These are phyloP conservation scores for Epicauta chinensis DNA, from an alignment of 1,140 invertebrate species.

Conservation along the genomic window DNA sequence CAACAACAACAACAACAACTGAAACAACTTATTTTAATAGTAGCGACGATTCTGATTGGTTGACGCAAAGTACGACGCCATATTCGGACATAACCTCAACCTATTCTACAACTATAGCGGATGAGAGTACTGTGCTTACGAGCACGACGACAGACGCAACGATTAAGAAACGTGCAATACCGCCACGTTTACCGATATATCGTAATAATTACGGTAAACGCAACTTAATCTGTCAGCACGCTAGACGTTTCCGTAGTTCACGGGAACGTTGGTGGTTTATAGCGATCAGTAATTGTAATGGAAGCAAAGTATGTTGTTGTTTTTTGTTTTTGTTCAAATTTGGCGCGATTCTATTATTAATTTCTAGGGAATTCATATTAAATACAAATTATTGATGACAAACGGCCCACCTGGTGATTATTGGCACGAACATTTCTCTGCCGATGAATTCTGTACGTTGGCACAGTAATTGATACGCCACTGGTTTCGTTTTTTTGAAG, in stretches of 20 bases:
- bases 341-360: neutral
- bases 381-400: slow-evolving; percentile 70
- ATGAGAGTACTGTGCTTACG: neutral
- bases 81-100: neutral
- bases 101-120: neutral
- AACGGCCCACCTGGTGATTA: slow-evolving; percentile 70
- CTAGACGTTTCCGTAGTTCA: slow-evolving; percentile 56
- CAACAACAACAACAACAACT: slow-evolving; percentile 19
- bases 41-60: neutral
- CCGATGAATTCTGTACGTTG: slow-evolving; percentile 86
- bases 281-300: slow-evolving; percentile 64
- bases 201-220: slow-evolving; percentile 1
- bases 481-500: no score
- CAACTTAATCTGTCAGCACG: slow-evolving; percentile 48
- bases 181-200: neutral
- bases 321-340: neutral
- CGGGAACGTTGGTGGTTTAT: slow-evolving; percentile 76
- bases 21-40: neutral
- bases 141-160: neutral
- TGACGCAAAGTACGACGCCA: neutral
- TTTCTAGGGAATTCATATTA: slow-evolving; percentile 58
- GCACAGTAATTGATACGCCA: no score
- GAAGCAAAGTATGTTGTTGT: slow-evolving; percentile 51
- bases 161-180: slow-evolving; percentile 2
- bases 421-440: slow-evolving; percentile 83